These are phyloP conservation scores for Cromileptes altivelis DNA, from an alignment of 2,113 vertebrate genomes.

Conservation along the genomic window DNA sequence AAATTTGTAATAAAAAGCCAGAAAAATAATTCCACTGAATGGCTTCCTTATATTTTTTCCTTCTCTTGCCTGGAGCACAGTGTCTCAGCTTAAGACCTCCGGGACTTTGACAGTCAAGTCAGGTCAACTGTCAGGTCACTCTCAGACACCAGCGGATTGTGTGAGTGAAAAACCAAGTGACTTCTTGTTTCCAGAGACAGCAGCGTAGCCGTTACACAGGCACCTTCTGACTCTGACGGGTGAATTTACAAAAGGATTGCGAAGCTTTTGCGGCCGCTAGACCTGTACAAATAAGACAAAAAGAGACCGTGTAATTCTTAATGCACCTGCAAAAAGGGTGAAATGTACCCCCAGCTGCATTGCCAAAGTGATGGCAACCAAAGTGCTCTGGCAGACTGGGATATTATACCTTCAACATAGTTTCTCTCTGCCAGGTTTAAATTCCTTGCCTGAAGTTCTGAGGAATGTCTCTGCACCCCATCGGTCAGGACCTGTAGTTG, in stretches of 20 bases:
- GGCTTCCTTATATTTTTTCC: constrained; percentile 4
- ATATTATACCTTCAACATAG: too few species aligned
- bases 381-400: too few species aligned
- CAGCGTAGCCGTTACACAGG: background rate
- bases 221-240: background rate
- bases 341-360: background rate
- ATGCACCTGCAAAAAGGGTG: background rate
- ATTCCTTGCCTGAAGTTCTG: too few species aligned
- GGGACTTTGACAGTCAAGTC: constrained; percentile 41
- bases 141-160: constrained; percentile 16
- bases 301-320: background rate
- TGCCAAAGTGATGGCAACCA: background rate
- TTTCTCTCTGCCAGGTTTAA: too few species aligned
- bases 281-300: background rate
- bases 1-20: constrained; percentile 19
- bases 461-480: too few species aligned
- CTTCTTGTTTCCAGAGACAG: background rate
- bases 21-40: background rate
- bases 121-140: constrained; percentile 40
- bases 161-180: constrained; percentile 6
- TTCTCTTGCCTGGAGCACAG: constrained; percentile 4
- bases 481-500: too few species aligned
- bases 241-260: background rate
- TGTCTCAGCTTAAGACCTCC: constrained; percentile 35
- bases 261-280: too few species aligned